These are phyloP conservation scores for Nomada fabriciana DNA, from an alignment of 2,888 invertebrate genomes.

Conservation along the genomic window DNA sequence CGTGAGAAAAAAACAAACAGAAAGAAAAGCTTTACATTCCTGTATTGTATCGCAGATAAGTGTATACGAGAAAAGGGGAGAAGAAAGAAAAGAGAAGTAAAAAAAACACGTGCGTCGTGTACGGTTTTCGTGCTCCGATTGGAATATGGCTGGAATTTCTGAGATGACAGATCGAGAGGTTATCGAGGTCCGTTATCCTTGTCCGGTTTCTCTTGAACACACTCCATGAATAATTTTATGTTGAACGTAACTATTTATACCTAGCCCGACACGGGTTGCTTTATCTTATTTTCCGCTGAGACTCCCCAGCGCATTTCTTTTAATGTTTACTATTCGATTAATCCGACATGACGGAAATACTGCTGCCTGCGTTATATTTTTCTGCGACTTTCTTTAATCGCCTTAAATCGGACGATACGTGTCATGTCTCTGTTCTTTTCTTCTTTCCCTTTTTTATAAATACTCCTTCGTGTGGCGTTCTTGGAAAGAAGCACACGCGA, in stretches of 20 bases:
- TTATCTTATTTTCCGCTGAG: not conserved
- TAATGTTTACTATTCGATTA: not conserved
- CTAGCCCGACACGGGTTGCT: not conserved
- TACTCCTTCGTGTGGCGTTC: too few species aligned
- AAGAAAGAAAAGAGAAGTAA: not conserved
- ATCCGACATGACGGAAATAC: not conserved
- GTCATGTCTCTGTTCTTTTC: too few species aligned
- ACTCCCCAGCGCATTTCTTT: not conserved
- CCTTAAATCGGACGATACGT: not conserved
- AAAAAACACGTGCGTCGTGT: not conserved
- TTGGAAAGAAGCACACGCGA: not conserved
- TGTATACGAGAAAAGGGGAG: not conserved
- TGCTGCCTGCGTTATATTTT: not conserved
- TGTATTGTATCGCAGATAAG: not conserved
- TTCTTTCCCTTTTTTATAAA: too few species aligned
- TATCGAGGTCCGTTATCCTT: constrained; percentile 32
- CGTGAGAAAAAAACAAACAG: too few species aligned
- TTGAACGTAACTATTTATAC: constrained; percentile 1
- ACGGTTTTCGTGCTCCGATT: not conserved
- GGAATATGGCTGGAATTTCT: constrained; percentile 27
- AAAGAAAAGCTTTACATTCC: not conserved
- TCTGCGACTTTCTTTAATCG: not conserved
- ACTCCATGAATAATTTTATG: constrained; percentile 14
- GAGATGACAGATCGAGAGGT: constrained; percentile 42
- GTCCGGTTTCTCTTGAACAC: not conserved